phyloP scores from a whole-genome alignment of 2,888 invertebrate genomes.

The Brachynemurus nebulosus region DNA sequence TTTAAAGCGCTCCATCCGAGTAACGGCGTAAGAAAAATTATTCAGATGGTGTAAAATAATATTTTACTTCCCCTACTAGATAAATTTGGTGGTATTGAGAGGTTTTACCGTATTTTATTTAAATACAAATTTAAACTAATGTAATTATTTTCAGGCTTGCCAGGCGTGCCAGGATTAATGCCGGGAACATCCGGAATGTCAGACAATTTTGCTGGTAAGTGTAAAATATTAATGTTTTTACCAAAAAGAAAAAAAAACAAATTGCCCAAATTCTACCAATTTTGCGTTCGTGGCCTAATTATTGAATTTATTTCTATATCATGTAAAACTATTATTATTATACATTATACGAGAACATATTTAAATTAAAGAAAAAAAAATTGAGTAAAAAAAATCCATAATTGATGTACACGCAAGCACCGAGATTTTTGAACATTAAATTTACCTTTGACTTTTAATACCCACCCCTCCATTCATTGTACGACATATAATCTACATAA shows the following conservation, averaged over 20 bases:
- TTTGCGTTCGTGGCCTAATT: constrained; percentile 5
- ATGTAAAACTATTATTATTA: neutral
- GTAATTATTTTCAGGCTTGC: constrained; percentile 15
- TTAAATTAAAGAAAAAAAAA: neutral
- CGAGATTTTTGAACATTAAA: neutral
- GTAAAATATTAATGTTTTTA: constrained; percentile 8
- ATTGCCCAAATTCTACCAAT: constrained; percentile 5
- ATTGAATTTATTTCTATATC: neutral
- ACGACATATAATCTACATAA: no score
- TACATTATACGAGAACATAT: neutral
- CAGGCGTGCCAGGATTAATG: constrained; percentile 56
- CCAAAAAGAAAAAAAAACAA: neutral
- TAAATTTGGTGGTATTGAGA: no score
- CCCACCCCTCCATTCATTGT: neutral
- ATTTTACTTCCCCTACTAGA: no score
- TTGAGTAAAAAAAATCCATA: constrained; percentile 1
- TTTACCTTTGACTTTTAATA: constrained; percentile 1
- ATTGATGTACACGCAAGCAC: constrained; percentile 1
- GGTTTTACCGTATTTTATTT: no score
- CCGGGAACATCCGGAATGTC: constrained; percentile 77
- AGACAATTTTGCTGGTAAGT: constrained; percentile 68
- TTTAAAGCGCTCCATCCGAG: no score
- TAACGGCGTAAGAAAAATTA: no score
- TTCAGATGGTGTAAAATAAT: no score
- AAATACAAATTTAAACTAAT: no score